phyloP scores from a whole-genome alignment of 1,140 invertebrate genomes.

The Acromyrmex charruanus region DNA sequence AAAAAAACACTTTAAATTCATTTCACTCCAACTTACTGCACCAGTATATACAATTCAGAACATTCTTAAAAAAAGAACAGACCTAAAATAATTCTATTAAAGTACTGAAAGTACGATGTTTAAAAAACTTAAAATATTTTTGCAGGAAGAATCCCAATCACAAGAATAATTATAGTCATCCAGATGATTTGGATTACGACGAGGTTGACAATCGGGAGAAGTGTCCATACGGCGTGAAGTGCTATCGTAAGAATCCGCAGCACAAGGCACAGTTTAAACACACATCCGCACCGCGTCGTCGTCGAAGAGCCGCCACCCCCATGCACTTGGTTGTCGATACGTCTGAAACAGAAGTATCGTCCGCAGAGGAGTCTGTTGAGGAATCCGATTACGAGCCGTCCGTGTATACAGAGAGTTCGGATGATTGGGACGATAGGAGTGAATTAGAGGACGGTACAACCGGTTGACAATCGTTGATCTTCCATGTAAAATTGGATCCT shows the following conservation, averaged over 20 bases:
- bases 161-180: slow-evolving; percentile 83
- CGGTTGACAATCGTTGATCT: background rate
- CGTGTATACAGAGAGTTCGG: slow-evolving; percentile 65
- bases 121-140: background rate
- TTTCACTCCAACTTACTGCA: too few species aligned
- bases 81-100: background rate
- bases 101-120: background rate
- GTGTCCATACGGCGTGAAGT: slow-evolving; percentile 86
- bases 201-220: slow-evolving; percentile 84
- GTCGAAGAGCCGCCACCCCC: slow-evolving; percentile 46
- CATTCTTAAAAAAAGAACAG: too few species aligned
- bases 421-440: slow-evolving; percentile 64
- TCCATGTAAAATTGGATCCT: background rate
- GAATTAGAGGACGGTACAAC: slow-evolving; percentile 40
- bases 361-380: slow-evolving; percentile 79
- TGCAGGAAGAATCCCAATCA: slow-evolving; percentile 85
- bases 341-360: slow-evolving; percentile 53
- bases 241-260: slow-evolving; percentile 87
- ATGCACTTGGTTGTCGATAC: slow-evolving; percentile 43
- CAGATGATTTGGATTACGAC: slow-evolving; percentile 87
- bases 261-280: slow-evolving; percentile 87
- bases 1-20: too few species aligned
- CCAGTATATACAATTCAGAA: too few species aligned
- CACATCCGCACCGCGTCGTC: background rate
- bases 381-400: slow-evolving; percentile 82